Evolutionary conservation across 2,797 vertebrate genomes (phyloP).

Genomic region (Rachycentron canadum): DNA sequence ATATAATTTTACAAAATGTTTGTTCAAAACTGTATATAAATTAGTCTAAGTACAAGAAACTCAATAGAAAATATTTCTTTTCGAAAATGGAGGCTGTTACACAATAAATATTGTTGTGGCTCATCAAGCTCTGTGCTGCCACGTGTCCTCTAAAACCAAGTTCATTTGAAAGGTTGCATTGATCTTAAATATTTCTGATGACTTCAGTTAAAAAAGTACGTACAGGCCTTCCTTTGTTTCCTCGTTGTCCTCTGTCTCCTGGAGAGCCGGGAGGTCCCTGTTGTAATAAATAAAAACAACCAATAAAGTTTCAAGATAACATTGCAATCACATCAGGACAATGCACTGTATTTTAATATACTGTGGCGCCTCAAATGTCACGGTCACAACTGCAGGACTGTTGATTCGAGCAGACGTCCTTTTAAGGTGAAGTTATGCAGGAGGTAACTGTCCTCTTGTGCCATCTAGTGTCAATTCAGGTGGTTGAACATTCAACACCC

Average conservation of each 20-base stretch:
- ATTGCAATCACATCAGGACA: constrained; percentile 11
- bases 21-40: not conserved
- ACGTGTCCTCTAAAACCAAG: not conserved
- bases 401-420: constrained; percentile 5
- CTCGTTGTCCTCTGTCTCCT: constrained; percentile 91
- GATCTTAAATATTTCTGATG: too few relatives aligned
- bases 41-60: not conserved
- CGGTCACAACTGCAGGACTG: not conserved
- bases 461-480: constrained; percentile 80
- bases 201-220: not conserved
- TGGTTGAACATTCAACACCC: constrained; percentile 20
- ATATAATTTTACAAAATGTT: not conserved
- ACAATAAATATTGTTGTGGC: not conserved
- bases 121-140: not conserved
- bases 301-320: not conserved
- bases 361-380: constrained; percentile 6
- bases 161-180: not conserved
- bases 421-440: constrained; percentile 50
- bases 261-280: constrained; percentile 95
- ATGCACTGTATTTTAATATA: too few relatives aligned
- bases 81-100: not conserved
- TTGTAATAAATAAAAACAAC: constrained; percentile 12
- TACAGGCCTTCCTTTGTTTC: constrained; percentile 95
- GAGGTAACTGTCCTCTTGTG: constrained; percentile 69
- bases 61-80: not conserved